Conservation (phyloP, 2,888 invertebrate species). For the Drosophila multiciliata region DNA sequence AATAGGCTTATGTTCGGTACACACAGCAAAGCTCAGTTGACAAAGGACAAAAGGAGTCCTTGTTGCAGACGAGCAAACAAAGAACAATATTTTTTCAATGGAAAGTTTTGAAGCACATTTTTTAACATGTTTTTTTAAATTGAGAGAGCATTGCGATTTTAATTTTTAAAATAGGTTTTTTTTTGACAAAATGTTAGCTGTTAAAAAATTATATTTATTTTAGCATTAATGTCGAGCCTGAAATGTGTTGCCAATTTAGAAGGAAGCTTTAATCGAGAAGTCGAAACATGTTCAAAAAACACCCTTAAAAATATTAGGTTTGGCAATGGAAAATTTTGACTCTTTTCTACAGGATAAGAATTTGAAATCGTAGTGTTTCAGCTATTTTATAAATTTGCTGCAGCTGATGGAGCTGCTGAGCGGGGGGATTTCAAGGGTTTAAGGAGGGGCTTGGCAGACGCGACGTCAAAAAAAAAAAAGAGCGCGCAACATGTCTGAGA, state of each 20-base stretch:
- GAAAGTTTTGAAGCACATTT: background rate
- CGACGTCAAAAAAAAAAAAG: slow-evolving; percentile 48
- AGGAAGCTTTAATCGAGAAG: background rate
- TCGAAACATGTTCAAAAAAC: background rate
- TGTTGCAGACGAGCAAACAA: background rate
- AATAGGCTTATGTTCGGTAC: slow-evolving; percentile 67
- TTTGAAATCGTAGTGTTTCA: background rate
- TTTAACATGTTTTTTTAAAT: background rate
- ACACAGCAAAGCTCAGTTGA: slow-evolving; percentile 35
- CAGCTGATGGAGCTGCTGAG: slow-evolving; percentile 10
- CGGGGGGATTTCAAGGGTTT: slow-evolving; percentile 9
- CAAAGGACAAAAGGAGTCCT: slow-evolving; percentile 21
- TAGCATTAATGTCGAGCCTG: background rate
- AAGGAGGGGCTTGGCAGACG: background rate
- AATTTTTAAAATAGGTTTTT: background rate
- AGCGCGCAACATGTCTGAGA: slow-evolving; percentile 56
- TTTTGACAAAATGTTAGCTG: background rate
- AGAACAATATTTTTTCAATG: background rate
- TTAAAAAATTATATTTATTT: background rate
- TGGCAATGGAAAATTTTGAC: background rate
- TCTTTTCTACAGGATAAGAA: background rate
- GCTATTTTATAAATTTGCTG: background rate
- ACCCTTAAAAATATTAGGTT: background rate
- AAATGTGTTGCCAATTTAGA: background rate
- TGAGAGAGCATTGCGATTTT: background rate